Evolutionary conservation across 2,797 vertebrate genomes (phyloP).

Genomic region (Sebastes diploproa): DNA sequence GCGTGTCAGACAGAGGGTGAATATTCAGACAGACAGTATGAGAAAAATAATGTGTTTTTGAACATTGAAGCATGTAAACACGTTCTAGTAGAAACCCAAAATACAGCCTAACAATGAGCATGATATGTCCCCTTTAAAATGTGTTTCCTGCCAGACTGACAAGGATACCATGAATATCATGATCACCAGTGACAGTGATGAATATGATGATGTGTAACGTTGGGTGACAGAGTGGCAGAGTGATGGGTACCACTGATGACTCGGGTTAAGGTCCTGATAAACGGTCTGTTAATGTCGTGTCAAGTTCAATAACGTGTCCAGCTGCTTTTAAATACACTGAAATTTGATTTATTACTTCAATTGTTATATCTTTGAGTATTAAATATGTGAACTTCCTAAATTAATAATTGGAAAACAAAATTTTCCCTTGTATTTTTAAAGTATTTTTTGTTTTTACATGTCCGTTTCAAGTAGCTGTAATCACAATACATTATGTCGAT

Average conservation of each 20-base stretch:
- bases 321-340: background rate
- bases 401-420: background rate
- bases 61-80: too few relatives aligned
- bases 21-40: too few relatives aligned
- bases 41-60: too few relatives aligned
- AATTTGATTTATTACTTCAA: accelerated
- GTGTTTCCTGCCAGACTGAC: background rate
- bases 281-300: slow-evolving; percentile 16
- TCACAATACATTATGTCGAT: background rate
- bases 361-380: accelerated
- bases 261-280: slow-evolving; percentile 17
- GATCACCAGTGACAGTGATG: slow-evolving; percentile 23
- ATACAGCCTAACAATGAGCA: too few relatives aligned
- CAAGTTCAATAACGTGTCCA: slow-evolving; percentile 5
- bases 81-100: too few relatives aligned
- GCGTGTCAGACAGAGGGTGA: too few relatives aligned
- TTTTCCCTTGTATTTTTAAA: background rate
- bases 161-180: background rate
- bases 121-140: background rate
- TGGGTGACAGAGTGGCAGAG: slow-evolving; percentile 19
- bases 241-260: slow-evolving; percentile 13
- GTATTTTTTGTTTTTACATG: background rate
- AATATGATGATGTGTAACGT: slow-evolving; percentile 7
- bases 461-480: background rate
- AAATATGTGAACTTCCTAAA: background rate